Base-by-base conservation (phyloP, 30 jellyfish, hydroid and myxozoan genomes). In the Aurelia aurita region DNA sequence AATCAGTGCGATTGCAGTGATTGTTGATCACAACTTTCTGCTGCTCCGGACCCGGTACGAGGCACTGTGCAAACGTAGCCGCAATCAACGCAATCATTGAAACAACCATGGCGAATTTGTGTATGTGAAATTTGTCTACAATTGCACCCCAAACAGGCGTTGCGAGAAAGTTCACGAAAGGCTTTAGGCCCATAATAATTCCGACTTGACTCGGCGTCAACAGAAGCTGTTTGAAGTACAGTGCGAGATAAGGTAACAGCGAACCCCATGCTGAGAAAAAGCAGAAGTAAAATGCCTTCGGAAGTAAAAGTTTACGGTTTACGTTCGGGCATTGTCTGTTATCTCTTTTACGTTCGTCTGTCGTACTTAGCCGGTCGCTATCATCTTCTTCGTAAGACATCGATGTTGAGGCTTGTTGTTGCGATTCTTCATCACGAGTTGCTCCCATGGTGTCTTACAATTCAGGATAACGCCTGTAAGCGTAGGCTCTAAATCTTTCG, bases 61-160 rank as follows among this genome's bases (percentile, higher is more conserved):
- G 90, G 49, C 94, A 86, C 77, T 87, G 77, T 18, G 97, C 86
- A 58, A 82, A 86, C 25, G 97, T 92, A n/a, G 97, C 82, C 6
- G 97, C 77, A 22, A 86, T 81, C 73, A 92, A 55, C 25, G 98
- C 98, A 23, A 82, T 81, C 89, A 92, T 57, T 10, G 98, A 92
- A 6, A 92, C 63, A 60, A 92, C 75, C 72, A 92, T 62, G 5
- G 94, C 97, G 57, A 87, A 75, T 58, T 77, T 72, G 72, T 86
- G 97, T 32, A 86, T 87, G 84, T 80, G 96, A 54, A 82, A 92
- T 58, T 89, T 87, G 64, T 92, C 98, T 14, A 88, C 97, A 54
- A 92, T 39, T 4, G 97, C 97, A n/a, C 98, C 98, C 98, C 98
- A 92, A 31, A 92, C 96, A 10, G 98, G 98, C 21, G 97, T 87